Conservation (phyloP, 2,113 vertebrate species). For the Urocolius indicus region DNA sequence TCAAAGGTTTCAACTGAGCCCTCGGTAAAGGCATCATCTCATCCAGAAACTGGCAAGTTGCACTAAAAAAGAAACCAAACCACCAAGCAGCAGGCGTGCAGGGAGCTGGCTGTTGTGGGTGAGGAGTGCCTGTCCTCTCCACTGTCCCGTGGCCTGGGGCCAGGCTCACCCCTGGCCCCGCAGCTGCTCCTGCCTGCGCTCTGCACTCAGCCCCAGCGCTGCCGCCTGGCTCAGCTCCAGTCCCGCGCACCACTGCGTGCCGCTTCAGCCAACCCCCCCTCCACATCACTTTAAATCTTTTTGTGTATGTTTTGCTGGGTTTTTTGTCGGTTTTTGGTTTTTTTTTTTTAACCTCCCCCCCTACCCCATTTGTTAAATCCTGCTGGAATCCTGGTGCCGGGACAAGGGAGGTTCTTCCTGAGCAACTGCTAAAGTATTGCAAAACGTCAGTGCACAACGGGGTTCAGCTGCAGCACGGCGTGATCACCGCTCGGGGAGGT, state of each 20-base stretch:
- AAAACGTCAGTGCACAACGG: slow-evolving; percentile 81
- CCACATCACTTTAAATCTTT: neutral
- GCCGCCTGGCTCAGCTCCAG: slow-evolving; percentile 11
- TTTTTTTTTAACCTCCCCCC: too few species aligned
- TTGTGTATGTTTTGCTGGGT: too few species aligned
- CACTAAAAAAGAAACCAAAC: neutral
- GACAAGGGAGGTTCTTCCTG: slow-evolving; percentile 72
- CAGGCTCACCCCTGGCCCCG: too few species aligned
- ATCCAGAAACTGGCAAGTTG: slow-evolving; percentile 60
- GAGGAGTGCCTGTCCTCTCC: too few species aligned
- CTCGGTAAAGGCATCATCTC: slow-evolving; percentile 10
- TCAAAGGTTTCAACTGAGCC: slow-evolving; percentile 33
- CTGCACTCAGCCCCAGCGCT: slow-evolving; percentile 35
- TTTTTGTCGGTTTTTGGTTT: neutral
- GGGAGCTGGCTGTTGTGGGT: too few species aligned
- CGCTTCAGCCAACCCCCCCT: slow-evolving; percentile 46
- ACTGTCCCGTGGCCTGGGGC: too few species aligned
- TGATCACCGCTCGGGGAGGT: slow-evolving; percentile 92
- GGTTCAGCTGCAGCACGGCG: slow-evolving; percentile 16
- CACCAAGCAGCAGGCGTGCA: neutral
- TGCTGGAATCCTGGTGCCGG: slow-evolving; percentile 63
- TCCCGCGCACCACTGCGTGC: slow-evolving; percentile 26
- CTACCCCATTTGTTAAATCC: too few species aligned
- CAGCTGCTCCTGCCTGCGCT: neutral
- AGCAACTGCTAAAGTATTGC: slow-evolving; percentile 81